Evolutionary conservation across 2,797 vertebrate genomes (phyloP), one percentile per base, ranked within the genome.

Genomic region (Pantherophis vulpinus): DNA sequence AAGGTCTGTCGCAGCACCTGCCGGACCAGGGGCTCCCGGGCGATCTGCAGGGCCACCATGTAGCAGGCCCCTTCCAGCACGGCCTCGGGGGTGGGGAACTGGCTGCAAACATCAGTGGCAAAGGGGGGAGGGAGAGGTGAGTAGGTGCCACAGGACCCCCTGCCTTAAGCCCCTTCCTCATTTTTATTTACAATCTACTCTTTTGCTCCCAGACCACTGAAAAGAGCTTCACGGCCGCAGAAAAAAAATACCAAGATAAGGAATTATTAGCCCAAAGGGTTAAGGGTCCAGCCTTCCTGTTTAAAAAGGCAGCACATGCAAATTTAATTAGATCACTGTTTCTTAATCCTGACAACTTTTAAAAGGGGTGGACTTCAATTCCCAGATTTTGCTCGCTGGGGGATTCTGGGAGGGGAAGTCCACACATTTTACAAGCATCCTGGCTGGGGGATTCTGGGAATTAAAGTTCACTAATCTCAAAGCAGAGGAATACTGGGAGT

Each of bases 11-110:
- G 98, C 92, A 99, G 98, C 87, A 99, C 99, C 89, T 99, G 99
- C 60, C 99, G 98, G 95, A 99, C 99, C 93, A 99, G 97, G 60
- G 99, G 99, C 93, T 99, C 99, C 37, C 99, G 98, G 91, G 99
- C 99, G 25, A 99, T 99, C 97, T 99, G 99, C 98, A 99, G 98
- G 93, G 99, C 99, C 94, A 99, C 99, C 99, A 99, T 99, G 97
- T 99, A 99, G 60, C 99, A 98, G 29, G 99, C 99, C 92, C 99
- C 99, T 94, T 99, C 99, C 93, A 99, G 98, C 94, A 99, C 99
- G 0, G 98, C 98, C 96, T 99, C 99, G 0, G 99, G 98, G 32
- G 98, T 98, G 92, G 97, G 97, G 95, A 99, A 99, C 70, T 99
- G 99, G 96, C 99, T 99, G 94, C 87, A 79, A 94, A 54, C 54